These are phyloP conservation scores for Onychostruthus taczanowskii DNA, from an alignment of 2,113 vertebrate species.

Conservation along the genomic window DNA sequence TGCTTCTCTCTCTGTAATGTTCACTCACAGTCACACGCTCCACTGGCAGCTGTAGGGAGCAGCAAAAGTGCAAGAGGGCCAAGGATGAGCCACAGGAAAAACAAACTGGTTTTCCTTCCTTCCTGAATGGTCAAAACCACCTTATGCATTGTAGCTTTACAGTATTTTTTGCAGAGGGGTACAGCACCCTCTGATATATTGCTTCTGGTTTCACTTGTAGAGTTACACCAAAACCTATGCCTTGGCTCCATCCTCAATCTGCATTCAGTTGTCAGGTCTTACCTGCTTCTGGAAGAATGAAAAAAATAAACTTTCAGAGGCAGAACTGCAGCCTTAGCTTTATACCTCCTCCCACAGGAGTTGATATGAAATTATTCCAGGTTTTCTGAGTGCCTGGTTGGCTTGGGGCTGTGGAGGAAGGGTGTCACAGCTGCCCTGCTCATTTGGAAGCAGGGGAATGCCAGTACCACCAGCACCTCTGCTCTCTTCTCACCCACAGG, in stretches of 20 bases:
- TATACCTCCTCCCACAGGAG: background rate
- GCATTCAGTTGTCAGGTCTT: background rate
- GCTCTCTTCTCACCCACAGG: background rate
- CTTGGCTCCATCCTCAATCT: background rate
- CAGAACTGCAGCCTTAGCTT: conserved; percentile 2
- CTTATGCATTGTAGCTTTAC: background rate
- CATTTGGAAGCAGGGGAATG: background rate
- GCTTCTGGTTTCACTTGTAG: background rate
- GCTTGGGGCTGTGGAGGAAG: background rate
- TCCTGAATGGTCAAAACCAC: background rate
- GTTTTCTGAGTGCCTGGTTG: background rate
- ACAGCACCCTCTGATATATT: background rate
- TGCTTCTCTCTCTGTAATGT: fast-evolving
- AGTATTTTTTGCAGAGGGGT: background rate
- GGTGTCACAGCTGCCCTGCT: background rate
- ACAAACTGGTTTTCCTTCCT: background rate
- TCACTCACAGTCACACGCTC: background rate
- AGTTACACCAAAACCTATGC: background rate
- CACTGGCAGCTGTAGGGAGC: background rate
- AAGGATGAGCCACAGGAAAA: background rate
- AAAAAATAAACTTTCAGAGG: background rate
- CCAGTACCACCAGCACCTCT: background rate
- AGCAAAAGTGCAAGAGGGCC: background rate
- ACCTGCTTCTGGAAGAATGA: background rate
- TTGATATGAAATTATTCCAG: background rate